Evolutionary conservation across 2,888 invertebrate genomes (phyloP).

Genomic region (Andrena haemorrhoa): DNA sequence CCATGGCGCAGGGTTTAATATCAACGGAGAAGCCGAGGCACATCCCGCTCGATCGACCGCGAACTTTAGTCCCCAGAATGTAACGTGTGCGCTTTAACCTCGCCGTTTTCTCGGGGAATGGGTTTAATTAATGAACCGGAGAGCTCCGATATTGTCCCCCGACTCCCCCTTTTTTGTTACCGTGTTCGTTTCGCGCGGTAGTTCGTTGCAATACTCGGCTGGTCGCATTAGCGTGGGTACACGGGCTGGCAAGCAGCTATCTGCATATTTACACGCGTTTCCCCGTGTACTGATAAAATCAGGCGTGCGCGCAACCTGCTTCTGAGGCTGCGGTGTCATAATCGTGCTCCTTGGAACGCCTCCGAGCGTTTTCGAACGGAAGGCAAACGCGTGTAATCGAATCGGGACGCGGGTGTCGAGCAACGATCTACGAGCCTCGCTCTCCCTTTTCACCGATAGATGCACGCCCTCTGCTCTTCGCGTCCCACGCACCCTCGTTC

Average conservation of each 20-base stretch:
- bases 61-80: no score
- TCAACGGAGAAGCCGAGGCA: no score
- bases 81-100: conserved; percentile 70
- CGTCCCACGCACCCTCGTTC: no score
- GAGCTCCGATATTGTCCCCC: conserved; percentile 18
- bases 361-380: conserved; percentile 27
- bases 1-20: no score
- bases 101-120: conserved; percentile 58
- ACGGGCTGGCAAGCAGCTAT: conserved; percentile 55
- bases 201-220: conserved; percentile 24
- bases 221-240: conserved; percentile 46
- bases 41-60: no score
- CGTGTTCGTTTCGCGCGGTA: neutral
- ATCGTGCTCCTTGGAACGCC: conserved; percentile 50
- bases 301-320: conserved; percentile 47
- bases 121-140: conserved; percentile 67
- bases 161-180: neutral
- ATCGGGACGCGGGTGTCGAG: conserved; percentile 5
- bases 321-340: conserved; percentile 49
- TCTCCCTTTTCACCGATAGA: no score
- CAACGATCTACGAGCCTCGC: no score
- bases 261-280: conserved; percentile 60
- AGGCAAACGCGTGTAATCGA: conserved; percentile 31
- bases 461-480: no score
- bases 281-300: conserved; percentile 57